Base-by-base conservation (phyloP, 2,888 invertebrate species). In the Tuta absoluta region DNA sequence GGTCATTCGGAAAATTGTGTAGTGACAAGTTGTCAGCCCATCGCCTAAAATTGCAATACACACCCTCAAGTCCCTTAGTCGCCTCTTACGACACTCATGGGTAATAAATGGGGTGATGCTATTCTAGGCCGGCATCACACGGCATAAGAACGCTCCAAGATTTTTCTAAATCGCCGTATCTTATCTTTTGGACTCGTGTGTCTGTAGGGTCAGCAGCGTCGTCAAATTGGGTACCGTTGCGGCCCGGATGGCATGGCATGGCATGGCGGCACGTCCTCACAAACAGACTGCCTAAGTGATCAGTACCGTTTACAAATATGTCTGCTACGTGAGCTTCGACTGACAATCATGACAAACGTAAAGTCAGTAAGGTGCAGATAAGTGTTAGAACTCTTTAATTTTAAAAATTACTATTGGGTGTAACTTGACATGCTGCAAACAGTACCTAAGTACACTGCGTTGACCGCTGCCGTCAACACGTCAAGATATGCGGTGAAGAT, bases 201-300 rank as follows among this genome's bases (percentile, higher is more conserved):
- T 65, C 65, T 70, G 82, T 85, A 87, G 85, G 89, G 87, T 88
- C 87, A 87, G 81, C 84, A 83, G 74, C 78, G 77, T 84, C 86
- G 85, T 86, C 87, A 86, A 87, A 85, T 83, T 79, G 84, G 83
- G 85, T 90, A 91, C 91, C 91, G 91, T 91, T 87, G 84, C 85
- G 89, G 88, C 91, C 87, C 86, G 80, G 80, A 86, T 86, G 85
- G 85, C 33, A 2, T 28, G 33, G 33, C n/a, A n/a, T n/a, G n/a
- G n/a, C n/a, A n/a, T 33, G 33, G 79, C 79, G 76, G 81, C 82
- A 82, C 85, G 83, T 83, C 83, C 76, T 75, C 78, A 28, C 84
- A 83, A 85, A 85, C 85, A 83, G 80, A 80, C 84, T 80, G 85
- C 82, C 79, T 86, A 87, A 89, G 87, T 87, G 87, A 87, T 87